phyloP scores from a whole-genome alignment of 2,113 vertebrate genomes.

The Emydocephalus ijimae region DNA sequence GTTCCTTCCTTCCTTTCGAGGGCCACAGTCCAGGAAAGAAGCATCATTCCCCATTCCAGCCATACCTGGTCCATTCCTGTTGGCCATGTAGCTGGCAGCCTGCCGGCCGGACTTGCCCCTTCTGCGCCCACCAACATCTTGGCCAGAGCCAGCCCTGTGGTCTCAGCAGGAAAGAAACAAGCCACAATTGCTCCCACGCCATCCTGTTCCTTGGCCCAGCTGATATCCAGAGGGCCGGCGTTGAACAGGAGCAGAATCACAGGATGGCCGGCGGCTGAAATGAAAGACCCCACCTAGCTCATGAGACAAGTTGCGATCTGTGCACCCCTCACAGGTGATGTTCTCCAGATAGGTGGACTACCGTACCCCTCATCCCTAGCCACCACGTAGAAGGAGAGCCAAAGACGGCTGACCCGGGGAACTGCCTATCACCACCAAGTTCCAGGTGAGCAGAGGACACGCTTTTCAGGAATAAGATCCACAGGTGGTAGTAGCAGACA shows the following conservation, averaged over 20 bases:
- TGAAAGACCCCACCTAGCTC: neutral
- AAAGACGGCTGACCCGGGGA: neutral
- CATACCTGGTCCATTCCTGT: constrained; percentile 62
- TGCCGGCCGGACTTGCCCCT: constrained; percentile 39
- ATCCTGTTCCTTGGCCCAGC: constrained; percentile 51
- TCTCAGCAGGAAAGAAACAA: constrained; percentile 66
- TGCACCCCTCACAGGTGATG: neutral
- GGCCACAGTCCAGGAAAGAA: neutral
- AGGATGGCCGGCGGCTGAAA: constrained; percentile 34
- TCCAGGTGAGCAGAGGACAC: neutral
- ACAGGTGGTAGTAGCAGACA: neutral
- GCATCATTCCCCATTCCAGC: neutral
- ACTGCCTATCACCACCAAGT: neutral
- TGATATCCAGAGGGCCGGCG: constrained; percentile 60
- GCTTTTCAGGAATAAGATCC: neutral
- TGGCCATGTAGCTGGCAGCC: constrained; percentile 61
- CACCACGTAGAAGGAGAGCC: neutral
- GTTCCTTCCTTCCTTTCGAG: neutral
- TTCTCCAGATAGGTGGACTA: neutral
- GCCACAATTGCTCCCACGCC: constrained; percentile 59
- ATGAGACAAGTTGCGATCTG: neutral
- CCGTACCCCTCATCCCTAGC: neutral
- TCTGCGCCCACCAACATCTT: constrained; percentile 45
- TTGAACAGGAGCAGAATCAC: constrained; percentile 67
- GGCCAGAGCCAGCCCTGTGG: constrained; percentile 54